These are phyloP conservation scores for Drosophila nigromelanica DNA, from an alignment of 1,140 invertebrate genomes.

Conservation along the genomic window DNA sequence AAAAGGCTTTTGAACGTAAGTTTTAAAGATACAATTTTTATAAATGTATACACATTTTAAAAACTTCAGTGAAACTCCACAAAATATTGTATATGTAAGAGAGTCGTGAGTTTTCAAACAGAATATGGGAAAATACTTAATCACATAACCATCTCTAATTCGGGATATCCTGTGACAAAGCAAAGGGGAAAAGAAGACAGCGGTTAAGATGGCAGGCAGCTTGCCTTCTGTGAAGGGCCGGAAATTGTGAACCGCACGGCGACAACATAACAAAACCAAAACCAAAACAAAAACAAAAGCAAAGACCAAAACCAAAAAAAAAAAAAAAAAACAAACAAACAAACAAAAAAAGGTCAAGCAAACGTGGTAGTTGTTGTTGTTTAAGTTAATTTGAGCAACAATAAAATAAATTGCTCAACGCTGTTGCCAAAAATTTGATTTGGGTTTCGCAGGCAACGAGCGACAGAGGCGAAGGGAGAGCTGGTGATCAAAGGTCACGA, in stretches of 20 bases:
- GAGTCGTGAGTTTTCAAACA: neutral
- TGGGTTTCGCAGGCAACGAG: constrained; percentile 16
- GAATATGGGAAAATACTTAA: constrained; percentile 1
- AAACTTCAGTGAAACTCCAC: too few relatives aligned
- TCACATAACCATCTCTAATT: constrained; percentile 2
- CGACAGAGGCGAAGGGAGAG: neutral
- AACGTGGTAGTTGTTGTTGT: constrained; percentile 47
- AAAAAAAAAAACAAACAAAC: neutral
- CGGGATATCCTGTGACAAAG: neutral
- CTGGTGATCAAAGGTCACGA: constrained; percentile 42
- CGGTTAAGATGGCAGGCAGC: constrained; percentile 8
- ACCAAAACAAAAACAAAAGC: constrained; percentile 10
- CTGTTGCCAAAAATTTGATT: constrained; percentile 42
- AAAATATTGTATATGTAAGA: too few relatives aligned
- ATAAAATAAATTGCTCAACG: constrained; percentile 60
- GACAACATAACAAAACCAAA: constrained; percentile 8
- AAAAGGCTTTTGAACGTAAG: too few relatives aligned
- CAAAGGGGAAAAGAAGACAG: neutral
- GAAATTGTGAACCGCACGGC: constrained; percentile 30
- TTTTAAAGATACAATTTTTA: too few relatives aligned
- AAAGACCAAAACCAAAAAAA: constrained; percentile 1
- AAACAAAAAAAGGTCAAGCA: constrained; percentile 32
- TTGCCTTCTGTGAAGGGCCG: constrained; percentile 10
- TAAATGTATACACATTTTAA: too few relatives aligned
- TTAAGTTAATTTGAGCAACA: constrained; percentile 62